A percentile compares a stretch with the other conserved stretches of the same genome.
Conservation (phyloP, 2,797 vertebrate species). For the Periophthalmus magnuspinnatus region DNA sequence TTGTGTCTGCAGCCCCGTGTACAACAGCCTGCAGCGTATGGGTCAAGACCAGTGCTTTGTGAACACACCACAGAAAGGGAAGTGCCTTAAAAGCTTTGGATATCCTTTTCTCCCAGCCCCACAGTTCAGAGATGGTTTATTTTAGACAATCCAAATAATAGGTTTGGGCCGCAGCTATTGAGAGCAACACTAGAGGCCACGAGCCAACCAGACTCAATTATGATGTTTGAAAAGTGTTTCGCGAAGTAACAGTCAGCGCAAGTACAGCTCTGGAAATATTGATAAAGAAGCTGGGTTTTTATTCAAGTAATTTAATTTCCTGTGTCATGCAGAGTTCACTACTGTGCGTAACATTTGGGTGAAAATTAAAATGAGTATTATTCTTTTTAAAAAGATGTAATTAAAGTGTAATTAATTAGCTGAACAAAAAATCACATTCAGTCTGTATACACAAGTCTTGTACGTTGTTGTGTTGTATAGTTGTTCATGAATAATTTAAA, state of each 20-base stretch:
- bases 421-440: not conserved
- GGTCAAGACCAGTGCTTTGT: constrained; percentile 23
- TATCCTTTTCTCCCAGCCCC: constrained; percentile 28
- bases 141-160: constrained; percentile 59
- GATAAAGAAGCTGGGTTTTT: constrained; percentile 23
- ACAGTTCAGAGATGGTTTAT: constrained; percentile 53
- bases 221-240: constrained; percentile 9
- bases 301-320: constrained; percentile 13
- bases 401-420: not conserved
- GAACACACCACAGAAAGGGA: constrained; percentile 23
- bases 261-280: not conserved
- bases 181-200: constrained; percentile 44
- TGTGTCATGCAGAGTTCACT: constrained; percentile 10
- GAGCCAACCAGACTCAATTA: constrained; percentile 57
- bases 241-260: not conserved
- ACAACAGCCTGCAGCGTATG: constrained; percentile 32
- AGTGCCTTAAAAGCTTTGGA: constrained; percentile 49
- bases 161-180: constrained; percentile 52
- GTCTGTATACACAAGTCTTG: not conserved
- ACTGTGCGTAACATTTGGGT: not conserved
- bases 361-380: not conserved
- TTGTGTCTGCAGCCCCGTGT: constrained; percentile 37
- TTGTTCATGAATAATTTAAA: not conserved
- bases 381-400: not conserved
- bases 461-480: not conserved